These are phyloP conservation scores for Megalopta genalis DNA, from an alignment of 1,140 invertebrate genomes.

Conservation along the genomic window DNA sequence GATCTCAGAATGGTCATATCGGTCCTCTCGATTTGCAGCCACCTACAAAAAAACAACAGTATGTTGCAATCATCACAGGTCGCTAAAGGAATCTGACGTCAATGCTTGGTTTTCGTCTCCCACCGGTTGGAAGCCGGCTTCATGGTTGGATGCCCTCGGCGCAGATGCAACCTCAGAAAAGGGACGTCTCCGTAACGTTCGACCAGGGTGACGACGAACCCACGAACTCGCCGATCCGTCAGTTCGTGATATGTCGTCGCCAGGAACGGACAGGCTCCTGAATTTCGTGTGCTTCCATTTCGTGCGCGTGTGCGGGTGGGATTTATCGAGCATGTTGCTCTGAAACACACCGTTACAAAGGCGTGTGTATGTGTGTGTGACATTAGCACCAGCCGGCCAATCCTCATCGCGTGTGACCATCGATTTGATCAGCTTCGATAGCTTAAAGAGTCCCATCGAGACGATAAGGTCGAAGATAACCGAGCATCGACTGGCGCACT, in stretches of 20 bases:
- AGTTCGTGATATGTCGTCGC: conserved; percentile 60
- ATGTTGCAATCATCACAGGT: conserved; percentile 7
- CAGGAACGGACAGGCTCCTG: conserved; percentile 22
- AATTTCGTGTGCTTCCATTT: background rate
- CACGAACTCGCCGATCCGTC: conserved; percentile 46
- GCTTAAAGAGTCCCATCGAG: background rate
- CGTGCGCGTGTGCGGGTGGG: background rate
- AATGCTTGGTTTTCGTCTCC: conserved; percentile 34
- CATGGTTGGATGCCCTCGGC: conserved; percentile 56
- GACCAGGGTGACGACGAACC: conserved; percentile 2
- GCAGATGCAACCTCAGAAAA: conserved; percentile 61
- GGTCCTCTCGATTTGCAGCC: background rate
- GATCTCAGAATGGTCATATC: background rate
- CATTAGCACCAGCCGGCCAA: background rate
- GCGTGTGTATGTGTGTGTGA: background rate
- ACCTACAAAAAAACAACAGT: background rate
- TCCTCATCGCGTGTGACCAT: background rate
- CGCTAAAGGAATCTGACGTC: conserved; percentile 28
- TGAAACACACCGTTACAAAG: no score
- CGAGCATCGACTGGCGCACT: conserved; percentile 7
- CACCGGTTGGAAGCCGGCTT: conserved; percentile 34
- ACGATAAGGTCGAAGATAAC: background rate
- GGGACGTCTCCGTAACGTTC: conserved; percentile 34
- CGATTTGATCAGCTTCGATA: background rate
- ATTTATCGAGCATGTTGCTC: no score